These are phyloP conservation scores for Chaenocephalus aceratus DNA, from an alignment of 2,113 vertebrate genomes.

Conservation along the genomic window DNA sequence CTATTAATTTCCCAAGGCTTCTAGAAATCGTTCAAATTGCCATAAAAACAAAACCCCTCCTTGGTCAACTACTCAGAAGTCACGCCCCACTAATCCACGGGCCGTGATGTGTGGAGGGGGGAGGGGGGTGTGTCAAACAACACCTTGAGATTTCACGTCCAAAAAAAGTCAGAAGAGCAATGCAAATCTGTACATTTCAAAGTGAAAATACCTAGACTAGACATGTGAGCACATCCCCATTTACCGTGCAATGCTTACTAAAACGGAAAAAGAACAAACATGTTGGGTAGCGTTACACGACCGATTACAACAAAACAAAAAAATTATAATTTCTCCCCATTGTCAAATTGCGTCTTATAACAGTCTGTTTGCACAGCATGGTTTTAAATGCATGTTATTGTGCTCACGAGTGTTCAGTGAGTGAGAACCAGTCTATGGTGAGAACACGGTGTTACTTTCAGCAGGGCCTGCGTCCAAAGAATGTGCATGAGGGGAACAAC, in stretches of 20 bases:
- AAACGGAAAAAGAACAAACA: background rate
- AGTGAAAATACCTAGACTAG: background rate
- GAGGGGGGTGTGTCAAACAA: too few relatives aligned
- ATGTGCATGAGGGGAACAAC: background rate
- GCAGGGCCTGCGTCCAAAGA: background rate
- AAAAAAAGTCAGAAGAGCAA: too few relatives aligned
- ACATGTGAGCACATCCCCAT: background rate
- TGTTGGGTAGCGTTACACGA: background rate
- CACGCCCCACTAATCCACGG: too few relatives aligned
- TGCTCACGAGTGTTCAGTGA: accelerated
- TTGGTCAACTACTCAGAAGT: too few relatives aligned
- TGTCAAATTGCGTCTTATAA: too few relatives aligned
- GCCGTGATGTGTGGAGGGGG: too few relatives aligned
- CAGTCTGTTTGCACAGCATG: background rate
- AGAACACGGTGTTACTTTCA: conserved; percentile 33
- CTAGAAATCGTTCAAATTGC: too few relatives aligned
- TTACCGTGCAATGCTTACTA: background rate
- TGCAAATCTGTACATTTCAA: too few relatives aligned
- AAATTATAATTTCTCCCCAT: background rate
- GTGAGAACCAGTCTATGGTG: background rate
- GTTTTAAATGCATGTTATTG: background rate
- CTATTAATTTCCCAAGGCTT: too few relatives aligned
- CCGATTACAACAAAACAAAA: background rate
- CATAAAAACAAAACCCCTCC: too few relatives aligned
- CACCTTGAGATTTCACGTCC: too few relatives aligned